Evolutionary conservation across 2,888 invertebrate genomes (phyloP), one percentile per base, ranked within the genome.

Genomic region (Mimas tiliae): DNA sequence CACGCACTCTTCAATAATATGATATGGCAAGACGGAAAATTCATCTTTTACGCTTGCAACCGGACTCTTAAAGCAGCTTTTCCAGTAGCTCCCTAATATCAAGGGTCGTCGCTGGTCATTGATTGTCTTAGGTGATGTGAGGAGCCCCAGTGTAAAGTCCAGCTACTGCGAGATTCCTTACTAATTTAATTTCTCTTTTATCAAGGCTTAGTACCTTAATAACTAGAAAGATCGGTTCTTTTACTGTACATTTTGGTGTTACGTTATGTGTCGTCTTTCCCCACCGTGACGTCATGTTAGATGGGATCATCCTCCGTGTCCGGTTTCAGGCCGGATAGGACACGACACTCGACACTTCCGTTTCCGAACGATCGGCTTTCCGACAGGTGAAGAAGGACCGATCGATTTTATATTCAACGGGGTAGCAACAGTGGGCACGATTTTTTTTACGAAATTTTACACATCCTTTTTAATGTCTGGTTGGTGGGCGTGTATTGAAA

Each of bases 341-440:
- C 80, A 76, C 76, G 88, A 76, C 81, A 91, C 72, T 80, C 81
- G 89, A 92, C 86, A 91, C 92, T 91, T 92, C 91, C 92, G 90
- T 87, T 90, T 91, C 91, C 92, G 90, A 84, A 79, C 85, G 85
- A 84, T 82, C 88, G 83, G 82, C 86, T 87, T 87, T 81, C 85
- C 82, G 84, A 83, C 91, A 91, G 91, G 90, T 90, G 89, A 82
- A 70, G 19, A 34, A 68, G 63, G 71, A 16, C 42, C 69, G 66
- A 70, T 70, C 72, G 72, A 74, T 72, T 52, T 51, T 65, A 58
- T 12, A 58, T 9, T 14, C 48, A 58, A 65, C 58, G 42, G 38
- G 38, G 11, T 34, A 34, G 66, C 68, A 72, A 74, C 69, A 69
- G 45, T 45, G 14, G 14, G 62, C 27, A 66, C 19, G 19, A 19